Conservation (phyloP, 1,140 invertebrate genomes). For the Lucilia cuprina region DNA sequence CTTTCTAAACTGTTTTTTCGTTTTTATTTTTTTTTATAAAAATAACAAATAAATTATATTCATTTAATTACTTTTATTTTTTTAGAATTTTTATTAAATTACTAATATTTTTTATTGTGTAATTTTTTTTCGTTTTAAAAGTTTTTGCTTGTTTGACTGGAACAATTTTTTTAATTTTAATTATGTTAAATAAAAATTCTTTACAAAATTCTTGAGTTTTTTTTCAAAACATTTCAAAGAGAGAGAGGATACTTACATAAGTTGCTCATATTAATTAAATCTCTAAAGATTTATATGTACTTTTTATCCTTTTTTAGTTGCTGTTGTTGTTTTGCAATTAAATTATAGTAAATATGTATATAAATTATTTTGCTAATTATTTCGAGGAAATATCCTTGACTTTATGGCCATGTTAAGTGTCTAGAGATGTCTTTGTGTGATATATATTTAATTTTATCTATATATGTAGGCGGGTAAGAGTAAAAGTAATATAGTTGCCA, state of each 20-base stretch:
- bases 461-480: conserved; percentile 22
- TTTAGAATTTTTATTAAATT: neutral
- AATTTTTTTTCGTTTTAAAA: neutral
- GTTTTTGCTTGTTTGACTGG: neutral
- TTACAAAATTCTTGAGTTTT: neutral
- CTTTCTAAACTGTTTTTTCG: neutral
- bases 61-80: neutral
- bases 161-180: neutral
- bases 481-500: conserved; percentile 15
- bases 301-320: too few species aligned
- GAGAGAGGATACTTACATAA: too few species aligned
- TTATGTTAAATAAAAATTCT: neutral
- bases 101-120: neutral
- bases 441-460: conserved; percentile 26
- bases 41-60: neutral
- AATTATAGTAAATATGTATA: too few species aligned
- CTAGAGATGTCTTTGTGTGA: neutral
- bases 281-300: too few species aligned
- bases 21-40: neutral
- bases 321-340: too few species aligned
- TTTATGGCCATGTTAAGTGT: neutral
- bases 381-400: neutral
- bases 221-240: too few species aligned
- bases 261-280: too few species aligned
- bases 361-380: neutral